phyloP scores from a whole-genome alignment of 92 coral and sea anemone genomes.

The Chrysogorgia sp. region DNA sequence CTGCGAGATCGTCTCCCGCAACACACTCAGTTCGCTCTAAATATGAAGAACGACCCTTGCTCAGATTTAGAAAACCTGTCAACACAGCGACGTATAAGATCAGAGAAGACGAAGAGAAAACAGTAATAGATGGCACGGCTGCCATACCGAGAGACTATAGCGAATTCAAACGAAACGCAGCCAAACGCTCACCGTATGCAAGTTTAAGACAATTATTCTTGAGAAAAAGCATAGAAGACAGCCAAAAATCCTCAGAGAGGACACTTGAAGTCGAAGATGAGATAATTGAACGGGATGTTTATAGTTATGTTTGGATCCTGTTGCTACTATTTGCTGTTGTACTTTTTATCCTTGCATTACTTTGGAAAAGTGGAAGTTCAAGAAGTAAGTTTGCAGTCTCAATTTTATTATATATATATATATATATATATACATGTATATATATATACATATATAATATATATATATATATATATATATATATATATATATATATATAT shows the following conservation, averaged over 20 bases:
- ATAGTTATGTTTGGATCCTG: constrained; percentile 3
- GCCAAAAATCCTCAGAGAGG: background rate
- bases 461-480: no score
- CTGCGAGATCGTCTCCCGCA: constrained; percentile 37
- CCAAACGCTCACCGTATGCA: constrained; percentile 14
- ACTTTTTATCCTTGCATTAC: constrained; percentile 1
- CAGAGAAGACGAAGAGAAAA: constrained; percentile 18
- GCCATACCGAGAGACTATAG: constrained; percentile 1
- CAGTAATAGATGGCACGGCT: constrained; percentile 8
- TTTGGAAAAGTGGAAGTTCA: background rate
- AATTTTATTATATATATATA: background rate
- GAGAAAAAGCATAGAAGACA: constrained; percentile 39
- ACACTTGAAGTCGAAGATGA: constrained; percentile 29
- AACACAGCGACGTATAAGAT: background rate
- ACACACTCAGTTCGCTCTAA: background rate
- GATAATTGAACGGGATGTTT: background rate
- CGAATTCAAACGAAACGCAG: constrained; percentile 4
- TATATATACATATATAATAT: background rate
- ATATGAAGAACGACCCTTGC: constrained; percentile 31
- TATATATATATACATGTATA: background rate
- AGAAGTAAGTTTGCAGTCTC: constrained; percentile 3
- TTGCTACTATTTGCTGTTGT: constrained; percentile 1
- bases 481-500: no score
- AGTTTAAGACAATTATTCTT: constrained; percentile 32
- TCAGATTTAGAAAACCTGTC: background rate